Evolutionary conservation across 2,888 invertebrate genomes (phyloP).

Genomic region (Gibbula magus): DNA sequence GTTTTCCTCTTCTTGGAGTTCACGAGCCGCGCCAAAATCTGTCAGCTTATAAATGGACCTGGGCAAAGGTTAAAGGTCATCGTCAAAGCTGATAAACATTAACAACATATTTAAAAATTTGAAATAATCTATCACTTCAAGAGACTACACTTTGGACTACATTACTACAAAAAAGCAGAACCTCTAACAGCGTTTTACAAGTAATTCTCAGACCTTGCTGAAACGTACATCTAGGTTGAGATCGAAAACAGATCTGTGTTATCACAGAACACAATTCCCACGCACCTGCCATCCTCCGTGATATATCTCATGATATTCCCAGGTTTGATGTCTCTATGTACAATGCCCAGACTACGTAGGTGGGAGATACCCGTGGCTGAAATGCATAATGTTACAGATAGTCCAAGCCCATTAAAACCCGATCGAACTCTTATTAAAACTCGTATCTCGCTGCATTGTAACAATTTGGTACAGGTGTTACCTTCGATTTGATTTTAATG

Average conservation of each 20-base stretch:
- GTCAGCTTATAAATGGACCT: slow-evolving; percentile 88
- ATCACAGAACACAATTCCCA: neutral
- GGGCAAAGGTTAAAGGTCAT: neutral
- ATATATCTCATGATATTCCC: neutral
- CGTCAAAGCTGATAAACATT: too few species aligned
- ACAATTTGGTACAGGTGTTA: too few species aligned
- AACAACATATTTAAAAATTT: neutral
- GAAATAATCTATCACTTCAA: too few species aligned
- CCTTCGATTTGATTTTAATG: too few species aligned
- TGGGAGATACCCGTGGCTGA: neutral
- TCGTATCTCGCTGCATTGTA: too few species aligned
- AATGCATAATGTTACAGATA: neutral
- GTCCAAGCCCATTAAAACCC: too few species aligned
- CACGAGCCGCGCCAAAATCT: slow-evolving; percentile 96
- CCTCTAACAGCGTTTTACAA: too few species aligned
- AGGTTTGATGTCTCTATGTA: slow-evolving; percentile 1
- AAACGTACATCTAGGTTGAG: too few species aligned
- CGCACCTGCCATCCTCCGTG: neutral
- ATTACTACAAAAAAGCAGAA: neutral
- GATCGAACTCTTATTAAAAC: too few species aligned
- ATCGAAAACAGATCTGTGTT: neutral
- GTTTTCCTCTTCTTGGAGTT: slow-evolving; percentile 94
- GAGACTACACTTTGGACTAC: too few species aligned
- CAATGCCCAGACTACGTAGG: neutral
- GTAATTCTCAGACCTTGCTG: too few species aligned